These are phyloP conservation scores for Entomyzon cyanotis DNA, from an alignment of 2,113 vertebrate genomes.

Conservation along the genomic window DNA sequence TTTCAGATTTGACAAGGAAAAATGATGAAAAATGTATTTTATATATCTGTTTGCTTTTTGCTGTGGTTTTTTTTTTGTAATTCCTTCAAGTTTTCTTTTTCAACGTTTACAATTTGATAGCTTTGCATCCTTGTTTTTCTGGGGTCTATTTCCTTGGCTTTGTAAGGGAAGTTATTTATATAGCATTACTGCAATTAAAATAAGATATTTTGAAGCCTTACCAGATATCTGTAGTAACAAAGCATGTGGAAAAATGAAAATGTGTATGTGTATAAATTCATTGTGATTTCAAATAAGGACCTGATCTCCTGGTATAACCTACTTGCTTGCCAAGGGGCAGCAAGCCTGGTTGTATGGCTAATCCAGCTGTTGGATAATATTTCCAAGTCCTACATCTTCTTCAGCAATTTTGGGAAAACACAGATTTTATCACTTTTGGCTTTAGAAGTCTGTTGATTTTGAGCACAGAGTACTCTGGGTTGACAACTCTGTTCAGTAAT, in stretches of 20 bases:
- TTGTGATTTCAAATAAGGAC: background rate
- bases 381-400: background rate
- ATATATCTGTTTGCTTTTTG: background rate
- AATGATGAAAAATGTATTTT: background rate
- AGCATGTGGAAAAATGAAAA: background rate
- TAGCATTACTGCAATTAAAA: background rate
- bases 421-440: background rate
- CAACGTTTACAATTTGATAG: background rate
- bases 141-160: background rate
- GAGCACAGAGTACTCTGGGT: background rate
- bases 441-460: background rate
- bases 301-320: background rate
- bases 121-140: background rate
- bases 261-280: background rate
- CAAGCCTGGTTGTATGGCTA: background rate
- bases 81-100: background rate
- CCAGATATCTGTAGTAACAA: background rate
- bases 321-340: background rate
- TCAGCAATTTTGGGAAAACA: background rate
- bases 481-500: background rate
- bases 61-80: background rate
- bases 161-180: background rate
- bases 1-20: background rate
- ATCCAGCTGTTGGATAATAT: background rate
- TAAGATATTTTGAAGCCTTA: background rate